phyloP scores from a whole-genome alignment of 2,797 vertebrate genomes.

The Eulemur coronatus region DNA sequence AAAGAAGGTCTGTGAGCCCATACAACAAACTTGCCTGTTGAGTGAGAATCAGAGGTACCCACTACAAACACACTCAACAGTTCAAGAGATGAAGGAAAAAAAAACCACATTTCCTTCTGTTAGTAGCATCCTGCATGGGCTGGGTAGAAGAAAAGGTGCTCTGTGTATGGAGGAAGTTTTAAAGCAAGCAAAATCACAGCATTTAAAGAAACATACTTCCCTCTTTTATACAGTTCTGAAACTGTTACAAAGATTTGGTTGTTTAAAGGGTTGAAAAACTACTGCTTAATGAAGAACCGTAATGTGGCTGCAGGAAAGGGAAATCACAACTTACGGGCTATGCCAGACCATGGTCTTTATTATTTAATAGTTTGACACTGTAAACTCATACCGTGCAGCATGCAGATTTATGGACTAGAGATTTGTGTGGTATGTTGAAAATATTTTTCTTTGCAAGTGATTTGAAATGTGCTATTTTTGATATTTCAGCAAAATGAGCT shows the following conservation, averaged over 20 bases:
- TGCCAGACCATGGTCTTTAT: not conserved
- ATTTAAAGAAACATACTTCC: constrained; percentile 47
- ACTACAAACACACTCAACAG: not conserved
- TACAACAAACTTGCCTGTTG: not conserved
- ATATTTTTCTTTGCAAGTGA: constrained; percentile 47
- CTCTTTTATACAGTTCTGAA: constrained; percentile 22
- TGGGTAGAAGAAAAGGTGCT: not conserved
- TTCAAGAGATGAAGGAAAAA: not conserved
- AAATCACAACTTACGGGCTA: not conserved
- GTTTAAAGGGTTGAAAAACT: constrained; percentile 44
- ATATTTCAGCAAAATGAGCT: constrained; percentile 40
- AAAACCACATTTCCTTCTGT: not conserved
- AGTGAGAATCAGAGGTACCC: not conserved
- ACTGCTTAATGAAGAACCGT: constrained; percentile 4
- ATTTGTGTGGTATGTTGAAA: constrained; percentile 32
- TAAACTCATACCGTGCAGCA: not conserved
- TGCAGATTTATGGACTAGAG: not conserved
- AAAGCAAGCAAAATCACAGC: constrained; percentile 20
- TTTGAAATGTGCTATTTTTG: constrained; percentile 35
- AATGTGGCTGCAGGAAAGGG: constrained; percentile 10
- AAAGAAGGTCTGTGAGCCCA: not conserved
- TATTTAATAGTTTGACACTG: not conserved
- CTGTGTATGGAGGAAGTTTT: not conserved
- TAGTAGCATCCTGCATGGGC: not conserved
- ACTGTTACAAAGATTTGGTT: constrained; percentile 56